Percentiles rank a stretch among this genome's conserved stretches.
These are phyloP conservation scores for Melipona quadrifasciata DNA, from an alignment of 1,140 invertebrate species.

Conservation along the genomic window DNA sequence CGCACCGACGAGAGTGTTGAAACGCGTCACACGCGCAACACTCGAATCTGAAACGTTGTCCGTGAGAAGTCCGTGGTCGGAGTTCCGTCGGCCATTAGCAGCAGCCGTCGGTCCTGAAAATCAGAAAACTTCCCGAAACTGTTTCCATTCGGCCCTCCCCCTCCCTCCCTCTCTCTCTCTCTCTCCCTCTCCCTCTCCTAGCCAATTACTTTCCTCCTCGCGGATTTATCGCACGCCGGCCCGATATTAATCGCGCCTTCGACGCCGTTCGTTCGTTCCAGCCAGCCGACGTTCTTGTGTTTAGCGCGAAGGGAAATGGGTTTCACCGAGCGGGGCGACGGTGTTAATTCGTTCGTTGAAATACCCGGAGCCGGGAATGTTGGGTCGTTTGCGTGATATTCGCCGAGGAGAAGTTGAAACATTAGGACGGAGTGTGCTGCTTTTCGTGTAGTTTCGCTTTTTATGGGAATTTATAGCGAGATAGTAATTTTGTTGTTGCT, in stretches of 20 bases:
- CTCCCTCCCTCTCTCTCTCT: accelerated
- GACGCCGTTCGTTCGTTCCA: not conserved
- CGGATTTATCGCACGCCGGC: constrained; percentile 34
- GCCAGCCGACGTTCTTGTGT: not conserved
- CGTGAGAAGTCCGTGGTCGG: constrained; percentile 1
- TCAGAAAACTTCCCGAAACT: constrained; percentile 64
- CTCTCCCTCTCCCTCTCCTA: not conserved
- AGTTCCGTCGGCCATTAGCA: constrained; percentile 59
- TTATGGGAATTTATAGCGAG: not conserved
- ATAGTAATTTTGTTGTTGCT: not conserved
- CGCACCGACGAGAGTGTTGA: not conserved
- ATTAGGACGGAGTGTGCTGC: not conserved
- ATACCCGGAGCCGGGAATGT: not conserved
- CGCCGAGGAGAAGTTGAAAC: not conserved
- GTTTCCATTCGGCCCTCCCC: not conserved
- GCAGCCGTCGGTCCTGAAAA: constrained; percentile 60
- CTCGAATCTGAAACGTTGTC: not conserved
- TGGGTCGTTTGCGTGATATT: not conserved
- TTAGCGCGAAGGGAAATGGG: not conserved
- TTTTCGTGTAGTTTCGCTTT: too few relatives aligned
- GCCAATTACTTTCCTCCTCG: constrained; percentile 44
- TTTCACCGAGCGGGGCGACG: not conserved
- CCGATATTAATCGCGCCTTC: constrained; percentile 32
- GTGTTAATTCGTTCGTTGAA: not conserved
- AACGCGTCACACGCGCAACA: not conserved